These are phyloP conservation scores for Gopherus flavomarginatus DNA, from an alignment of 2,113 vertebrate species.

Conservation along the genomic window DNA sequence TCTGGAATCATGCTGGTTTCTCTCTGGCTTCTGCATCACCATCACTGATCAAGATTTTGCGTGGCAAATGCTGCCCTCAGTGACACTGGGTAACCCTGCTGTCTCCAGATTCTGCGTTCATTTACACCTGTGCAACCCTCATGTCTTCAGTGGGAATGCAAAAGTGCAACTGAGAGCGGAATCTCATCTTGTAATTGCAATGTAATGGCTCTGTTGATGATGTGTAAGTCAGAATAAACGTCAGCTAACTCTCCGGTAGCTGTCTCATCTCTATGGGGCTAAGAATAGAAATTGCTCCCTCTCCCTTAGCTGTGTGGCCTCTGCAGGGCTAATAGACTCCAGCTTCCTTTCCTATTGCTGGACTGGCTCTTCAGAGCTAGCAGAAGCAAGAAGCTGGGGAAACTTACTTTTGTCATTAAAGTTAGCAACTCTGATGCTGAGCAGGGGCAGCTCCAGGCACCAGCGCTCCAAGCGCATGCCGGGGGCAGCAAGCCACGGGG, in stretches of 20 bases:
- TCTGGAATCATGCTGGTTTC: background rate
- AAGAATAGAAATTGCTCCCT: background rate
- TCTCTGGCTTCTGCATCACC: background rate
- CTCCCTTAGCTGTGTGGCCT: background rate
- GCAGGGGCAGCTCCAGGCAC: background rate
- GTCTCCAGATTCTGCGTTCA: background rate
- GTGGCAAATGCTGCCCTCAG: background rate
- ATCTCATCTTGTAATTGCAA: slow-evolving; percentile 3
- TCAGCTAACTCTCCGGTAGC: background rate
- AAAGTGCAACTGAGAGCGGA: background rate
- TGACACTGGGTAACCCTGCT: background rate
- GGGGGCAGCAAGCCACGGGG: no score
- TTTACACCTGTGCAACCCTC: background rate
- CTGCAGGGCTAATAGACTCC: background rate
- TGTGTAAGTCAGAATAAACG: background rate
- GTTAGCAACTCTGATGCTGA: slow-evolving; percentile 23
- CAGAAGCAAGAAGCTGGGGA: background rate
- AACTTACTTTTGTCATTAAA: background rate
- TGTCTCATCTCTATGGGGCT: background rate
- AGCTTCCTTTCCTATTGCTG: background rate
- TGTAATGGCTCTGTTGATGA: background rate
- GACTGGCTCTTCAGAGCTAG: background rate
- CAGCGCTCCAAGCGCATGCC: no score
- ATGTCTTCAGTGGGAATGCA: slow-evolving; percentile 5
- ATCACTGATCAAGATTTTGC: background rate